These are phyloP conservation scores for Sebastes steindachneri DNA, from an alignment of 2,797 vertebrate genomes.

Conservation along the genomic window DNA sequence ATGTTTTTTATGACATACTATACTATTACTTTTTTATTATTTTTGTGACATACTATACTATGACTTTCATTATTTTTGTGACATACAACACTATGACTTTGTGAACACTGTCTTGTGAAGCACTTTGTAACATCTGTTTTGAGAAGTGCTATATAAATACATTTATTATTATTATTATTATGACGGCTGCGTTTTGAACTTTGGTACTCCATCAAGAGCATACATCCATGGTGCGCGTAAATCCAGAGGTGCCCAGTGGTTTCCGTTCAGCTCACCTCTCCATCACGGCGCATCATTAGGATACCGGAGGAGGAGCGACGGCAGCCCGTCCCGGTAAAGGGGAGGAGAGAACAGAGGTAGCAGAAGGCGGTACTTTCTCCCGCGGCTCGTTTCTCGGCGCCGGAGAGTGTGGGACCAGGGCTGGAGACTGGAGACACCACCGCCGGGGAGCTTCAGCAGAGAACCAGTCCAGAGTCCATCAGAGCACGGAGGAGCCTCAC, in stretches of 20 bases:
- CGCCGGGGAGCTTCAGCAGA: conserved; percentile 83
- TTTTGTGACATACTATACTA: too few relatives aligned
- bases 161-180: too few relatives aligned
- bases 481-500: conserved; percentile 86
- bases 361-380: conserved; percentile 86
- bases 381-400: conserved; percentile 81
- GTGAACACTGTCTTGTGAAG: too few relatives aligned
- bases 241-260: conserved; percentile 3
- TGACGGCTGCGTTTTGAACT: background rate
- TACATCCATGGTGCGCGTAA: conserved; percentile 32
- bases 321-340: conserved; percentile 82
- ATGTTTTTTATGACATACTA: too few relatives aligned
- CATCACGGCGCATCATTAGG: conserved; percentile 76
- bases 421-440: conserved; percentile 79
- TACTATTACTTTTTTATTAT: too few relatives aligned
- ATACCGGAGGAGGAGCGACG: conserved; percentile 81
- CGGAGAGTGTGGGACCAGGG: conserved; percentile 86
- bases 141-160: too few relatives aligned
- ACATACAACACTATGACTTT: too few relatives aligned
- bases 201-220: background rate
- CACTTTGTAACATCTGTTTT: too few relatives aligned
- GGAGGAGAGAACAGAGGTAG: conserved; percentile 80
- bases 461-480: conserved; percentile 74
- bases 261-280: conserved; percentile 65
- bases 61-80: too few relatives aligned